Conservation (phyloP, 92 coral and sea anemone species). For the Anthopleura xanthogrammica region DNA sequence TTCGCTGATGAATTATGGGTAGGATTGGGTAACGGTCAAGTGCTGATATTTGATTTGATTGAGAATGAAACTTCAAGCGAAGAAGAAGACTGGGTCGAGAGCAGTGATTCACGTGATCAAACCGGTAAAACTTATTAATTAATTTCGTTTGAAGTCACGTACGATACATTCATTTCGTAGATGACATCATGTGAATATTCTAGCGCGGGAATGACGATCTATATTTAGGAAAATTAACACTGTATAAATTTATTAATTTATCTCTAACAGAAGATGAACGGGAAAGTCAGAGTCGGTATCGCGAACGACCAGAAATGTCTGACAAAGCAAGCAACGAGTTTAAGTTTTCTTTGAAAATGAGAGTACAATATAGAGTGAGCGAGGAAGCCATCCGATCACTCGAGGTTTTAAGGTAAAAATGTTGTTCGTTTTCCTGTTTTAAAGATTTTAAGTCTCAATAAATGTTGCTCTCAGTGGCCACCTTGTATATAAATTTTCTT, state of each 20-base stretch:
- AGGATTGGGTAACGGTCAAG: constrained; percentile 93
- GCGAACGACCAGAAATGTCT: background rate
- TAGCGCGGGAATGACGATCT: too few species aligned
- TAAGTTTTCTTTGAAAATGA: constrained; percentile 50
- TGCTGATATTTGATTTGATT: constrained; percentile 70
- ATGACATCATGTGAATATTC: too few species aligned
- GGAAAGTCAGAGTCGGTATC: background rate
- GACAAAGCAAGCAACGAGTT: constrained; percentile 37
- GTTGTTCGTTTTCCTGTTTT: too few species aligned
- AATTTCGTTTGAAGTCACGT: too few species aligned
- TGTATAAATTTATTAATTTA: background rate
- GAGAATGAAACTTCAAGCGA: constrained; percentile 26
- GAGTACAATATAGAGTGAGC: constrained; percentile 76
- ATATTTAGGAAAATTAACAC: too few species aligned
- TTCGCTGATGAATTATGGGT: constrained; percentile 83
- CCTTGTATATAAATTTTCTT: too few species aligned
- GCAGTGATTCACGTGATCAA: background rate
- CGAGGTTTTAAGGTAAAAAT: constrained; percentile 53
- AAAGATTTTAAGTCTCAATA: background rate
- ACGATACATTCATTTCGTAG: too few species aligned
- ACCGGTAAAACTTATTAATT: background rate
- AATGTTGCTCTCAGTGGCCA: background rate
- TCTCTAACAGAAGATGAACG: background rate
- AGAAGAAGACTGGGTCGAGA: background rate
- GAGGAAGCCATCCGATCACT: constrained; percentile 83